These are phyloP conservation scores for Corydoras maculifer DNA, from an alignment of 2,113 vertebrate species.

Conservation along the genomic window DNA sequence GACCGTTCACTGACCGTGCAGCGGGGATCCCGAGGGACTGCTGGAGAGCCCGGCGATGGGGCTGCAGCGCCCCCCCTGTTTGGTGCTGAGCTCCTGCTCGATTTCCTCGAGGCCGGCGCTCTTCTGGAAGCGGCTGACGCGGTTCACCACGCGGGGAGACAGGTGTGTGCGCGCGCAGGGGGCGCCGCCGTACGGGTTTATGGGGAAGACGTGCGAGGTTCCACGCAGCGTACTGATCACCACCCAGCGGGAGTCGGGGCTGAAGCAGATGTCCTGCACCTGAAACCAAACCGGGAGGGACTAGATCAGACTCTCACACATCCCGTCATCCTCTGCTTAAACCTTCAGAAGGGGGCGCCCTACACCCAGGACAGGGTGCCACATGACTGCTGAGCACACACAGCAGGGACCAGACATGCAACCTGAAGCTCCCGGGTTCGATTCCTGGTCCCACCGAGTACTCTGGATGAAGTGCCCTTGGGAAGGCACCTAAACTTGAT, in stretches of 20 bases:
- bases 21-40: slow-evolving; percentile 89
- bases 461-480: no score
- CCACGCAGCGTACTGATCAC: slow-evolving; percentile 93
- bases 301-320: no score
- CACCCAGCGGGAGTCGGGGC: slow-evolving; percentile 95
- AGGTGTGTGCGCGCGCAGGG: slow-evolving; percentile 93
- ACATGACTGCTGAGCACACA: no score
- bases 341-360: no score
- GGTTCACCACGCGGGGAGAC: slow-evolving; percentile 92
- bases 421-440: no score
- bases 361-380: no score
- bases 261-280: slow-evolving; percentile 98
- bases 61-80: slow-evolving; percentile 85
- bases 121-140: slow-evolving; percentile 97
- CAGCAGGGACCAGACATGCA: no score
- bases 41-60: slow-evolving; percentile 89
- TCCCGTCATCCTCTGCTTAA: no score
- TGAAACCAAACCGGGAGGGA: slow-evolving; percentile 41
- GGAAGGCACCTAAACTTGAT: no score
- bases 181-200: slow-evolving; percentile 90
- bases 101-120: slow-evolving; percentile 96
- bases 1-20: slow-evolving; percentile 76
- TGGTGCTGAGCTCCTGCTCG: slow-evolving; percentile 86
- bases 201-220: slow-evolving; percentile 92
- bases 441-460: no score